phyloP scores from a whole-genome alignment of 2,888 invertebrate species.

The Antheraea yamamai region DNA sequence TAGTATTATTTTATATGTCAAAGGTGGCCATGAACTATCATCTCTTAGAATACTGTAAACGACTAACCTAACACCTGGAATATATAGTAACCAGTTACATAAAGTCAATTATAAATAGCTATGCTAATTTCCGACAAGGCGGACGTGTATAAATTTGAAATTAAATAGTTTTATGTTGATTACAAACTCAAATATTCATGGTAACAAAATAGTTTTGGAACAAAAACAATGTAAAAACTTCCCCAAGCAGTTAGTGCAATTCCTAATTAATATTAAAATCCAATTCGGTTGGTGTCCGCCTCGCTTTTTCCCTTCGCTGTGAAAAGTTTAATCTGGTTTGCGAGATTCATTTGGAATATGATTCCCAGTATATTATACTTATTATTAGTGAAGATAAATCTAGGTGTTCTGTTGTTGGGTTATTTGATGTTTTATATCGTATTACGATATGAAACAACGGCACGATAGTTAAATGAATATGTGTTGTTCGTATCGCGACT shows the following conservation, averaged over 20 bases:
- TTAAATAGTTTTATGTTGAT: slow-evolving; percentile 10
- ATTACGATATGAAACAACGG: too few species aligned
- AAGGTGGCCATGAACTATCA: too few species aligned
- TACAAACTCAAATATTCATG: slow-evolving; percentile 12
- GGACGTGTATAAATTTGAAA: slow-evolving; percentile 1
- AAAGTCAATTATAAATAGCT: neutral
- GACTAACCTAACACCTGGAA: too few species aligned
- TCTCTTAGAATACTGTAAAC: too few species aligned
- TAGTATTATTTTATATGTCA: too few species aligned
- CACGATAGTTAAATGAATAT: too few species aligned
- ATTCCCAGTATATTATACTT: slow-evolving; percentile 12
- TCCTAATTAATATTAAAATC: slow-evolving; percentile 58
- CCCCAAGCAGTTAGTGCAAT: slow-evolving; percentile 37
- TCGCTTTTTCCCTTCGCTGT: slow-evolving; percentile 26
- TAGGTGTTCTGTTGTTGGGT: too few species aligned
- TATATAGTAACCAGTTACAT: neutral
- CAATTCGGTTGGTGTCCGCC: slow-evolving; percentile 36
- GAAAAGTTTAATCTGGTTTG: slow-evolving; percentile 43
- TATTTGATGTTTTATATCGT: too few species aligned
- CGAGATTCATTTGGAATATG: slow-evolving; percentile 30
- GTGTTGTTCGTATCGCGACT: too few species aligned
- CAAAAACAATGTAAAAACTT: slow-evolving; percentile 26
- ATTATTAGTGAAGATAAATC: slow-evolving; percentile 14
- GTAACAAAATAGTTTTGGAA: slow-evolving; percentile 20
- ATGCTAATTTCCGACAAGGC: neutral